Evolutionary conservation across 2,113 vertebrate genomes (phyloP).

Genomic region (Gymnarchus niloticus): DNA sequence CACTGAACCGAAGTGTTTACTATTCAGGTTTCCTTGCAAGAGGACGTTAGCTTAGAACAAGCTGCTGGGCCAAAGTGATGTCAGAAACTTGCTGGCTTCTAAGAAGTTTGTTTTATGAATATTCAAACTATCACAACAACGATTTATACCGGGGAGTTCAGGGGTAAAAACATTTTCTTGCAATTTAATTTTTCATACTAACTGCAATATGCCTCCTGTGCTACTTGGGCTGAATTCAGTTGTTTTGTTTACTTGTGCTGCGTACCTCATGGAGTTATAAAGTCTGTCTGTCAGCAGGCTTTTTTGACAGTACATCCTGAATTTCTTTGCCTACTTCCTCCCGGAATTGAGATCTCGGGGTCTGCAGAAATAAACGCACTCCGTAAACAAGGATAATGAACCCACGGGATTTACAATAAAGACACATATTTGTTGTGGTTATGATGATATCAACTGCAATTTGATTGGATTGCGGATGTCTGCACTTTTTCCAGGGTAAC

Average conservation of each 20-base stretch:
- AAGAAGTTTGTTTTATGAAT: not conserved
- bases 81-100: not conserved
- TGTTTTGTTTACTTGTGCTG: not conserved
- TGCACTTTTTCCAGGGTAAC: not conserved
- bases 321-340: not conserved
- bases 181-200: not conserved
- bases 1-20: not conserved
- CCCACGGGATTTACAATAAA: not conserved
- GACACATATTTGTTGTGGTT: not conserved
- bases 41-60: not conserved
- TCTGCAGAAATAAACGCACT: not conserved
- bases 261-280: not conserved
- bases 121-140: not conserved
- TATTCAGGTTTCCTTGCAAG: not conserved
- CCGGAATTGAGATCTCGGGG: not conserved
- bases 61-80: not conserved
- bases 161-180: not conserved
- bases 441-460: not conserved
- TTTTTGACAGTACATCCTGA: not conserved
- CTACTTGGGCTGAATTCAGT: not conserved
- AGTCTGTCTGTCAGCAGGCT: not conserved
- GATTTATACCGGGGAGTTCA: not conserved
- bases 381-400: not conserved
- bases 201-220: not conserved
- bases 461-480: not conserved